Evolutionary conservation across 1,140 invertebrate genomes (phyloP), one percentile per base, ranked within the genome.

Genomic region (Drosophila guanche): DNA sequence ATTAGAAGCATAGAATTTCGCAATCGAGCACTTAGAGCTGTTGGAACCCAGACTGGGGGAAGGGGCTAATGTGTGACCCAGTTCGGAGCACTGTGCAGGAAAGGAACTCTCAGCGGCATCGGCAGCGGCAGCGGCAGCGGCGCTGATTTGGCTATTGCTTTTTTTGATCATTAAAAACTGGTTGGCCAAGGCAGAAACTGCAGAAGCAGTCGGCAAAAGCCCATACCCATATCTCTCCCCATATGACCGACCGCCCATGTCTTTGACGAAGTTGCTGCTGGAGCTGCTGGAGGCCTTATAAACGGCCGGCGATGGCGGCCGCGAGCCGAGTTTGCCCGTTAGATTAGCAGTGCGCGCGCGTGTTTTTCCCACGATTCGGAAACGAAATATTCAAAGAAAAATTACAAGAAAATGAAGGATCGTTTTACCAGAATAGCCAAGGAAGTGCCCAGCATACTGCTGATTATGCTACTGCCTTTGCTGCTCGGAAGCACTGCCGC

Each of bases 1-100:
- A 88, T 88, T 88, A 88, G 83, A 88, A 88, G 81, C 81, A 81
- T 79, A 88, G 83, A 88, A 88, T 88, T 88, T 88, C 83, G 83
- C 73, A 83, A 88, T 88, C 57, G 70, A 81, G 83, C 83, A 88
- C 83, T 88, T 88, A 88, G 75, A 74, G 83, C 47, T 50, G 22
- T 23, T 23, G 22, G 25, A 42, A 8, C 33, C 63, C 54, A 58
- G 41, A 40, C 54, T 12, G 5, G 43, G 51, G 29, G 23, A 52
- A 59, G 59, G 62, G 61, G 58, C 50, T 76, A 73, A 80, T 78
- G 83, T 88, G 72, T 89, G 83, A 88, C 83, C 83, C 67, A 88
- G 78, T 88, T 88, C 68, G 70, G 54, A 52, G 74, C 76, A 69
- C 65, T 55, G 71, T 81, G 61, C 83, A 77, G 76, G 71, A 86